A percentile compares a stretch with the other conserved stretches of the same genome.
Evolutionary conservation across 1,140 invertebrate genomes (phyloP).

Genomic region (Diuraphis noxia): DNA sequence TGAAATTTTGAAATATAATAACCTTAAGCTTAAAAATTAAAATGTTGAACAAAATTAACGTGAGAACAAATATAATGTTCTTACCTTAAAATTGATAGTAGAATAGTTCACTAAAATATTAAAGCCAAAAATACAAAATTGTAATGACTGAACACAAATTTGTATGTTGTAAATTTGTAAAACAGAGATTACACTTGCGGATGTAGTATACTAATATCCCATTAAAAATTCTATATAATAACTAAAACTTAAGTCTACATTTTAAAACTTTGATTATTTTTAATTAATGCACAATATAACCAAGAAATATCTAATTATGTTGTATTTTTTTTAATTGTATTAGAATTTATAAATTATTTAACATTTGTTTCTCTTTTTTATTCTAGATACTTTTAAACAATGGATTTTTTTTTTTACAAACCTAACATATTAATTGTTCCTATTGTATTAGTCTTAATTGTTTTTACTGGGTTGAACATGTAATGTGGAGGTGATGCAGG

Average conservation of each 20-base stretch:
- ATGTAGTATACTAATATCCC: too few relatives aligned
- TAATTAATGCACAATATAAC: neutral
- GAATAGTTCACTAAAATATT: neutral
- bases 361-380: neutral
- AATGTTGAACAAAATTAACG: neutral
- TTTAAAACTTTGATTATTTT: neutral
- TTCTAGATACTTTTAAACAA: neutral
- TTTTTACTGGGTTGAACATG: conserved; percentile 99
- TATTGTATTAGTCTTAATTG: conserved; percentile 98
- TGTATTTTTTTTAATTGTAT: neutral
- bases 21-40: neutral
- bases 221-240: too few relatives aligned
- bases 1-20: neutral
- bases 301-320: neutral
- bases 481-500: conserved; percentile 99
- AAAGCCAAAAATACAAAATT: neutral
- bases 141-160: neutral
- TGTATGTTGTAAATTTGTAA: neutral
- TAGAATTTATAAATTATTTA: neutral
- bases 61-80: neutral
- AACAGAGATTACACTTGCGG: too few relatives aligned
- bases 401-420: conserved; percentile 60
- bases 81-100: too few relatives aligned
- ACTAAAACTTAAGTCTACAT: too few relatives aligned
- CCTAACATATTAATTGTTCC: conserved; percentile 99